phyloP scores from a whole-genome alignment of 2,113 vertebrate genomes.

The Carettochelys insculpta region DNA sequence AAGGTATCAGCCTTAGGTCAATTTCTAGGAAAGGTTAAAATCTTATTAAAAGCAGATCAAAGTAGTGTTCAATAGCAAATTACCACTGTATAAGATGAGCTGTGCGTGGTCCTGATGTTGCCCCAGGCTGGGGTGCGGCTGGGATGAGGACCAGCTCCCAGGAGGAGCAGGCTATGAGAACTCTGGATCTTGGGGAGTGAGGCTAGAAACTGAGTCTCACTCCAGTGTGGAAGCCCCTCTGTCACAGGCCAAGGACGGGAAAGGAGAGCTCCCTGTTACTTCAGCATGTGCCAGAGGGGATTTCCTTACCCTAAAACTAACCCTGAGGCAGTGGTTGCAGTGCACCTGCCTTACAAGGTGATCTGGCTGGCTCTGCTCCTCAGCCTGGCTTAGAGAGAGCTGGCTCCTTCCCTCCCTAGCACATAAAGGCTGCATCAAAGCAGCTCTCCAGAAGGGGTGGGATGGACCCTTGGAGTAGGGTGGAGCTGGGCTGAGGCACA shows the following conservation, averaged over 20 bases:
- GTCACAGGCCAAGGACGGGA: neutral
- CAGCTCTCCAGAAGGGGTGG: neutral
- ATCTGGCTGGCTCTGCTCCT: neutral
- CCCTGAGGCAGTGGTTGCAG: rapidly evolving
- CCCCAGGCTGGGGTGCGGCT: neutral
- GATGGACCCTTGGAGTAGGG: neutral
- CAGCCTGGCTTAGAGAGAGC: neutral
- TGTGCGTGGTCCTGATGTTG: slow-evolving; percentile 42
- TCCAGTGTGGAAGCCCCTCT: neutral
- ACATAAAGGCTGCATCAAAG: neutral
- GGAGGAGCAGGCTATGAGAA: neutral
- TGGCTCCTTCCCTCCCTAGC: rapidly evolving
- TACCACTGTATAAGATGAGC: neutral
- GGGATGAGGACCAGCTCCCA: neutral
- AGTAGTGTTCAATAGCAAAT: neutral
- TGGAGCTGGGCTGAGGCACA: neutral
- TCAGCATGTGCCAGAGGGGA: neutral
- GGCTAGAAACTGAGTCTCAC: neutral
- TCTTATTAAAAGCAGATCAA: neutral
- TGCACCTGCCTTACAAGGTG: neutral
- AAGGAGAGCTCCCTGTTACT: neutral
- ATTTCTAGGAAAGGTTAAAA: slow-evolving; percentile 18
- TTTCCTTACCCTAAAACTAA: neutral
- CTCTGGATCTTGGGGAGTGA: neutral
- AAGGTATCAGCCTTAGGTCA: rapidly evolving